phyloP scores from a whole-genome alignment of 2,113 vertebrate species.

The Phaethornis superciliosus region DNA sequence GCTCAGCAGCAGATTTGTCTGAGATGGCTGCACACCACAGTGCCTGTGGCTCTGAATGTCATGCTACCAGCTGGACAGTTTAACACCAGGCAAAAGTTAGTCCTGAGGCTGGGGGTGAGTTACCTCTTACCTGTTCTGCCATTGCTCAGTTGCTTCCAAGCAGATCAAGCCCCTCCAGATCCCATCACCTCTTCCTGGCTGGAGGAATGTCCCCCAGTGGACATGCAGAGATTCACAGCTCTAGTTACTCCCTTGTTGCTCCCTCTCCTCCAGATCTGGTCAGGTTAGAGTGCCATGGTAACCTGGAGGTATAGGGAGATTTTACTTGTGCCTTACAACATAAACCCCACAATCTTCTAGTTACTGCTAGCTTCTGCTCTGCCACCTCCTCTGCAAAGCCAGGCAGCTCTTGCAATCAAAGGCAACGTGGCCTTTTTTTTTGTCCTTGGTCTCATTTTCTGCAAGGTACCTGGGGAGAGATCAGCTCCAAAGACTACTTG shows the following conservation, averaged over 20 bases:
- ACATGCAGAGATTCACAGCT: background rate
- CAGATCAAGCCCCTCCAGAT: fast-evolving
- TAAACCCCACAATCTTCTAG: background rate
- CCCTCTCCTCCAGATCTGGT: background rate
- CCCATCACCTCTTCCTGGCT: background rate
- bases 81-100: background rate
- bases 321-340: background rate
- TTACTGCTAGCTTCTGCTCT: background rate
- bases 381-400: constrained; percentile 13
- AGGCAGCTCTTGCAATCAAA: background rate
- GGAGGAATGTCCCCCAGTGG: background rate
- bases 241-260: background rate
- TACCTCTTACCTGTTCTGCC: background rate
- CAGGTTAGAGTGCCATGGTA: constrained; percentile 31
- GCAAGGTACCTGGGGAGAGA: constrained; percentile 56
- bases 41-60: background rate
- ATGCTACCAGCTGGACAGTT: background rate
- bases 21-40: background rate
- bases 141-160: background rate
- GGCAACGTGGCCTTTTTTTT: background rate
- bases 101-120: fast-evolving
- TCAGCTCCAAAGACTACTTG: constrained; percentile 53
- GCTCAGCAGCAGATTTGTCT: background rate
- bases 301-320: background rate
- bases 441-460: constrained; percentile 64